Base-by-base conservation (phyloP, 2,113 vertebrate species). In the Peromyscus maniculatus region DNA sequence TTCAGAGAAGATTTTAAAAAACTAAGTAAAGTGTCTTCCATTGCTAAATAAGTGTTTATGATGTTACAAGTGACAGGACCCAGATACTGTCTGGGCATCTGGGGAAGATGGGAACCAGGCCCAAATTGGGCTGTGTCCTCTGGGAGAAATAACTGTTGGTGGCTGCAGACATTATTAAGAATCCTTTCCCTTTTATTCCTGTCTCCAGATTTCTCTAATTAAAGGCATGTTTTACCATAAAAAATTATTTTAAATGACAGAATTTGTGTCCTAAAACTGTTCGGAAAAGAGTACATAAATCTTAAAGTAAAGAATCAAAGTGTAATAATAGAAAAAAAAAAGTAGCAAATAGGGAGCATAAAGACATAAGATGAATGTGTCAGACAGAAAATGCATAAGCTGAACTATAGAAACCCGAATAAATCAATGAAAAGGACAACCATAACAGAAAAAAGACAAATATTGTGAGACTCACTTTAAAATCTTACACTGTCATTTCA, bases 21-120 rank as follows among this genome's bases (percentile, higher is more conserved):
- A 96, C 97, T 49, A 64, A 98, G 98, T 96, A 98, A 97, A 98
- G 91, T 86, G 95, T 98, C 97, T 98, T 98, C 98, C 97, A 97
- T 97, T 97, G 88, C 97, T 97, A 91, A 96, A 39, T 43, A 89
- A 59, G 72, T 57, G 74, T 89, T 75, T 75, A 67, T 21, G 79
- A 74, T 83, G 89, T 94, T 95, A 80, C 79, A 83, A 52, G 55
- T 92, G 57, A 83, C 39, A 84, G 55, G 88, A 72, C 46, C 71
- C 43, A 55, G 52, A 22, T n/a, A 57, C 57, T n/a, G 36, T 22
- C 55, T 83, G 80, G 36, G 39, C 80, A 62, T 62, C 57, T 62
- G 55, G n/a, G n/a, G n/a, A 15, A 84, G 66, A 69, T n/a, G 31
- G 64, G 31, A 52, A 69, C 28, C 43, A 71, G 46, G 66, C 66